These are phyloP conservation scores for Pecten maximus DNA, from an alignment of 2,888 invertebrate species.

Conservation along the genomic window DNA sequence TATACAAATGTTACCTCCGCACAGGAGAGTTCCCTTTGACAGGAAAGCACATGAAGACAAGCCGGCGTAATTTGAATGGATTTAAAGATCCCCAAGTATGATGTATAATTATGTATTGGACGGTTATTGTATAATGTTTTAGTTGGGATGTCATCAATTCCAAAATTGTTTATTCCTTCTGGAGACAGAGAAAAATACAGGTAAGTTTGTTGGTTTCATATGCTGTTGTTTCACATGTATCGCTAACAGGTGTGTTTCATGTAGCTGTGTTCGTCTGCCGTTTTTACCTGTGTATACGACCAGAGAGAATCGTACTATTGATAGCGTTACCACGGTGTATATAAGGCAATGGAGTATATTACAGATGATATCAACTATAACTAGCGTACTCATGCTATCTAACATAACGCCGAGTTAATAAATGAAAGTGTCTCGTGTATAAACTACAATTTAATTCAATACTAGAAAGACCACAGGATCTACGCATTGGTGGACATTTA, in stretches of 20 bases:
- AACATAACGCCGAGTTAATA: too few relatives aligned
- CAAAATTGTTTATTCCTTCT: background rate
- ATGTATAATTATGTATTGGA: background rate
- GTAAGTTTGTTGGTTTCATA: background rate
- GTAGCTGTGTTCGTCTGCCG: background rate
- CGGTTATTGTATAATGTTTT: background rate
- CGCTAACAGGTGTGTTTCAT: background rate
- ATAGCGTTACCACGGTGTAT: background rate
- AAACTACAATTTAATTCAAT: too few relatives aligned
- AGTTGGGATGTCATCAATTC: background rate
- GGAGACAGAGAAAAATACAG: background rate
- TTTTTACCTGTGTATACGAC: background rate
- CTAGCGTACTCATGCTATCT: too few relatives aligned
- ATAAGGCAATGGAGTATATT: background rate
- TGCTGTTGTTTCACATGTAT: background rate
- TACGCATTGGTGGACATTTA: too few relatives aligned
- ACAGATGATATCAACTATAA: too few relatives aligned
- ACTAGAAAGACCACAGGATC: too few relatives aligned
- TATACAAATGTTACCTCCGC: background rate
- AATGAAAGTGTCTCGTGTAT: too few relatives aligned
- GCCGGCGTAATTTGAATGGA: background rate
- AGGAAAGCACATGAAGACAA: background rate
- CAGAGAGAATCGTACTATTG: background rate
- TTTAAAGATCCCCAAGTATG: background rate
- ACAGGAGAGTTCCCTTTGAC: background rate